These are phyloP conservation scores for Platysternon megacephalum DNA, from an alignment of 2,113 vertebrate species.

Conservation along the genomic window DNA sequence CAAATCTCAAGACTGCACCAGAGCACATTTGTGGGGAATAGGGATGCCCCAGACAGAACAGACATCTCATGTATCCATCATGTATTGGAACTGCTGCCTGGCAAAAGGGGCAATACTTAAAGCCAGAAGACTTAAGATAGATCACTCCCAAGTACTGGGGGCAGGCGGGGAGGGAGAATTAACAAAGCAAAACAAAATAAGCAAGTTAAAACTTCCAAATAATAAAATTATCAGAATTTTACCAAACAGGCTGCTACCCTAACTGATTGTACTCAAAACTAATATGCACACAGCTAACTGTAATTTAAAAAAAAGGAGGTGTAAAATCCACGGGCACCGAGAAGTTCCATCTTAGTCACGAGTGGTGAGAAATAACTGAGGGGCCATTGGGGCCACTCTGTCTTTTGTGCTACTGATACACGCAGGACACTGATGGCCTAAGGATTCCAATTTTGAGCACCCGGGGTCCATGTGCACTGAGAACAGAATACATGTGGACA, in stretches of 20 bases:
- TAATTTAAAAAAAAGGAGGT: neutral
- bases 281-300: neutral
- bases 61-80: neutral
- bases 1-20: neutral
- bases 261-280: too few relatives aligned
- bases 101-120: neutral
- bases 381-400: neutral
- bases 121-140: neutral
- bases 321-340: neutral
- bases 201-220: neutral
- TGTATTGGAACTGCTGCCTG: neutral
- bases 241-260: neutral
- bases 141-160: neutral
- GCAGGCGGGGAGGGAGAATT: too few relatives aligned
- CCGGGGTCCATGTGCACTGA: neutral
- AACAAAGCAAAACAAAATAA: neutral
- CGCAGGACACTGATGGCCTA: neutral
- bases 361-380: neutral
- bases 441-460: neutral
- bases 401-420: neutral
- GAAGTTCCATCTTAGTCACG: neutral
- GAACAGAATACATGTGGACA: neutral
- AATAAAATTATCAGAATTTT: neutral
- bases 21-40: neutral
- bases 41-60: neutral